Evolutionary conservation across 30 jellyfish, hydroid and myxozoan species (phyloP).

Genomic region (Catostylus mosaicus): DNA sequence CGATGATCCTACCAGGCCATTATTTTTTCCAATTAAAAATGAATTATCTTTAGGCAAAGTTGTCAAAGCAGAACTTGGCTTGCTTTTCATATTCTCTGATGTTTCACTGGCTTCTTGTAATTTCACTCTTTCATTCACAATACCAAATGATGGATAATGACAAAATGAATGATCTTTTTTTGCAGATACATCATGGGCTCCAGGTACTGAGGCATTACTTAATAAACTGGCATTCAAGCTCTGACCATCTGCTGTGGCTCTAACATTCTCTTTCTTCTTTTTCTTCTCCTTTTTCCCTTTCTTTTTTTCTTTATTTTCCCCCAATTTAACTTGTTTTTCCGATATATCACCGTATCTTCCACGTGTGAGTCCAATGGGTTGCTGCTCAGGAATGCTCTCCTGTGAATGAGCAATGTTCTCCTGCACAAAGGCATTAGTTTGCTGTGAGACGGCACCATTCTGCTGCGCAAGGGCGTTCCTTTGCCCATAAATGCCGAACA

Average conservation of each 20-base stretch:
- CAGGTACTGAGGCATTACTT: not conserved
- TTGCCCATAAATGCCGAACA: not conserved
- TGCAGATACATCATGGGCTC: not conserved
- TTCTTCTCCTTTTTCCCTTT: not conserved
- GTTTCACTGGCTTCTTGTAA: not conserved
- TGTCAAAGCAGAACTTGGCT: not conserved
- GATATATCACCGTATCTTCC: not conserved
- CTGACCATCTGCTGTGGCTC: not conserved
- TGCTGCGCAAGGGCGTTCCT: not conserved
- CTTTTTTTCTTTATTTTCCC: not conserved
- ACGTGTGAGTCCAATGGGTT: not conserved
- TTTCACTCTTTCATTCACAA: not conserved
- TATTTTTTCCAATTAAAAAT: not conserved
- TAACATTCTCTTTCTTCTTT: not conserved
- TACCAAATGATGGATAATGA: constrained; percentile 14
- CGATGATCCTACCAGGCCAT: constrained; percentile 3
- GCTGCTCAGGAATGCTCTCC: not conserved
- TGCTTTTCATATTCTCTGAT: not conserved
- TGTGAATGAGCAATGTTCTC: not conserved
- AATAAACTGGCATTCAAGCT: not conserved
- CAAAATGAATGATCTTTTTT: constrained; percentile 2
- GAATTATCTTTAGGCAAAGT: constrained; percentile 3
- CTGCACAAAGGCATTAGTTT: no score
- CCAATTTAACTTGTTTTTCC: not conserved
- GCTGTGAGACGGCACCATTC: no score